Percentiles rank a stretch among this genome's conserved stretches.
Conservation (phyloP, 2,888 invertebrate genomes). For the Drosophila kanekoi region DNA sequence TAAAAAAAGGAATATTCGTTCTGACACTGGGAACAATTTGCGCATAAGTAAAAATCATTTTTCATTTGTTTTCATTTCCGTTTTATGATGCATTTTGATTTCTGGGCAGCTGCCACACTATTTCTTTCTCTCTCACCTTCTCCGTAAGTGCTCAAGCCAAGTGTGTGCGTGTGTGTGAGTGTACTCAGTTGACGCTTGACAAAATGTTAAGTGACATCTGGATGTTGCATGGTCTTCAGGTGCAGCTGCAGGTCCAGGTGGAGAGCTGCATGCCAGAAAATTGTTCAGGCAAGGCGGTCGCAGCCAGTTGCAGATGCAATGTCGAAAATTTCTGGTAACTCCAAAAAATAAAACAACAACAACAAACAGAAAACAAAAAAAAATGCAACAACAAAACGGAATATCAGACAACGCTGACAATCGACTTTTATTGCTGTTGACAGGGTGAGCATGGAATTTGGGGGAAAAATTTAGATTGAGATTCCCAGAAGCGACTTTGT, state of each 20-base stretch:
- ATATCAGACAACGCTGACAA: constrained; percentile 69
- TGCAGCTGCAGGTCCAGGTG: constrained; percentile 15
- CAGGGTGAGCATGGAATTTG: constrained; percentile 28
- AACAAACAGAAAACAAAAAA: background rate
- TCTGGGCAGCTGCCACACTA: constrained; percentile 54
- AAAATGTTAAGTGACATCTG: constrained; percentile 75
- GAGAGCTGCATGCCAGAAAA: constrained; percentile 55
- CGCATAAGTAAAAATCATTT: constrained; percentile 75
- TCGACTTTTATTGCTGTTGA: constrained; percentile 79
- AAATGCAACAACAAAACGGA: constrained; percentile 33
- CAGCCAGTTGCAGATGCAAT: constrained; percentile 33
- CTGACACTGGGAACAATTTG: constrained; percentile 52
- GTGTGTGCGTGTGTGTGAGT: constrained; percentile 28
- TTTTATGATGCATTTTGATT: constrained; percentile 76
- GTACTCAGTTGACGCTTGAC: constrained; percentile 45
- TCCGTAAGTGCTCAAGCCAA: background rate
- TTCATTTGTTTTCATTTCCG: constrained; percentile 81
- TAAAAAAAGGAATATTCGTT: constrained; percentile 8
- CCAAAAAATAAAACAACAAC: constrained; percentile 4
- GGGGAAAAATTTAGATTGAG: constrained; percentile 17
- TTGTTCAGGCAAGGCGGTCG: constrained; percentile 34
- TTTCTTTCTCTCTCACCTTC: background rate
- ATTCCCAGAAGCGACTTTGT: constrained; percentile 58
- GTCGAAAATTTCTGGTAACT: constrained; percentile 36
- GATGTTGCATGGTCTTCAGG: constrained; percentile 36